phyloP scores from a whole-genome alignment of 2,113 vertebrate genomes.

The Thamnophis sirtalis region DNA sequence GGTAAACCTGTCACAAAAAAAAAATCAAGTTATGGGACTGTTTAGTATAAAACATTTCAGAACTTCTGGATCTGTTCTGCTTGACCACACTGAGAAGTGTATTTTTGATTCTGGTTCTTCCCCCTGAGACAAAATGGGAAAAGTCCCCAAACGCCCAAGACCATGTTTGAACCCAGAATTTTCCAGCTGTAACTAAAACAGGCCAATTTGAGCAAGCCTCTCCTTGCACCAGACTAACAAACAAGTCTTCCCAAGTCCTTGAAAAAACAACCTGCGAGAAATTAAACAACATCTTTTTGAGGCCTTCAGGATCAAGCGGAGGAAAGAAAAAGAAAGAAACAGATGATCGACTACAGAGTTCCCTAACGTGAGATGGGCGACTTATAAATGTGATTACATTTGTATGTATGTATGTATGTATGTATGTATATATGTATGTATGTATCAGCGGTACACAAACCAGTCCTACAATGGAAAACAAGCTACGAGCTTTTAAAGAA shows the following conservation, averaged over 20 bases:
- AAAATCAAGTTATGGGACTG: neutral
- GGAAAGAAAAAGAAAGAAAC: neutral
- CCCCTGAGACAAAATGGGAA: neutral
- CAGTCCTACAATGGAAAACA: constrained; percentile 10
- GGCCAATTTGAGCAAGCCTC: neutral
- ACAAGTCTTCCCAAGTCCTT: neutral
- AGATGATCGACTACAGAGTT: neutral
- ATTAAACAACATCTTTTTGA: neutral
- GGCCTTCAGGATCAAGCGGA: neutral
- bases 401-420: no score
- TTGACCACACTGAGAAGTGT: neutral
- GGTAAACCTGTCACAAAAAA: neutral
- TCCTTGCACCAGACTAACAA: neutral
- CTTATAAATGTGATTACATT: neutral
- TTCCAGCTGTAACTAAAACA: neutral
- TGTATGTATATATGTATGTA: no score
- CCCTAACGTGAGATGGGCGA: neutral
- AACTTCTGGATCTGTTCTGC: neutral
- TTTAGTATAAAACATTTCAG: neutral
- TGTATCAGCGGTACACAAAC: neutral
- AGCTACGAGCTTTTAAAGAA: neutral
- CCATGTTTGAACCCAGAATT: neutral
- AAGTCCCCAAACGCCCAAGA: neutral
- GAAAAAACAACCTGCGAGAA: neutral
- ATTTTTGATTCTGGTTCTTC: neutral